A percentile compares a stretch with the other conserved stretches of the same genome.
These are phyloP conservation scores for Drosophila recens DNA, from an alignment of 2,888 invertebrate species.

Conservation along the genomic window DNA sequence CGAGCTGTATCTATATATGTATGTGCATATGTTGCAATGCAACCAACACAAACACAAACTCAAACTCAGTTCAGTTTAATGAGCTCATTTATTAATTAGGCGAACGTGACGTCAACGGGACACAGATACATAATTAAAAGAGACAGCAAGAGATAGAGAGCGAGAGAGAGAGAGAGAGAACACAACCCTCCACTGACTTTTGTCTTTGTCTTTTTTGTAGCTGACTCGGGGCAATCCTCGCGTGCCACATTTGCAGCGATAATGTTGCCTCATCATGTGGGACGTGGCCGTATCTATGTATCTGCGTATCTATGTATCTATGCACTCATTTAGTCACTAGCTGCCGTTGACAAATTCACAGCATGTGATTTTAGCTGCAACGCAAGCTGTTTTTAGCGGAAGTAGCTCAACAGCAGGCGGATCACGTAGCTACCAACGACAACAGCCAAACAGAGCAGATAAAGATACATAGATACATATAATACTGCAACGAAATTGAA, in stretches of 20 bases:
- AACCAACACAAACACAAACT: neutral
- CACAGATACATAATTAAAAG: conserved; percentile 2
- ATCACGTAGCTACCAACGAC: conserved; percentile 37
- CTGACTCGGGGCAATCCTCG: conserved; percentile 25
- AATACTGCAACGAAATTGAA: conserved; percentile 16
- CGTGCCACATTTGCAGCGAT: conserved; percentile 50
- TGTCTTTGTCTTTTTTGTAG: neutral
- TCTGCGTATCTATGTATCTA: neutral
- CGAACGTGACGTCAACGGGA: conserved; percentile 65
- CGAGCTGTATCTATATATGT: neutral
- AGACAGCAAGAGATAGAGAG: neutral
- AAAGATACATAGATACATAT: conserved; percentile 3
- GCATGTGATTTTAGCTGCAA: conserved; percentile 28
- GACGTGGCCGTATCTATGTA: conserved; percentile 44
- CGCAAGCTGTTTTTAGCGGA: conserved; percentile 61
- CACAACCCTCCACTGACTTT: conserved; percentile 15
- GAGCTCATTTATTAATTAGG: conserved; percentile 74
- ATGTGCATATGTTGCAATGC: conserved; percentile 8
- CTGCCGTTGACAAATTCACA: conserved; percentile 6
- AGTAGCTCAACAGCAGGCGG: conserved; percentile 44
- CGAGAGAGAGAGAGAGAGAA: neutral
- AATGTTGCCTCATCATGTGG: conserved; percentile 21
- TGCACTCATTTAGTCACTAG: conserved; percentile 35
- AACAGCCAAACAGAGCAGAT: conserved; percentile 10
- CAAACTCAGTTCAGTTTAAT: conserved; percentile 46